Evolutionary conservation across 2,113 vertebrate species (phyloP).

Genomic region (Notarius lentiginosus): DNA sequence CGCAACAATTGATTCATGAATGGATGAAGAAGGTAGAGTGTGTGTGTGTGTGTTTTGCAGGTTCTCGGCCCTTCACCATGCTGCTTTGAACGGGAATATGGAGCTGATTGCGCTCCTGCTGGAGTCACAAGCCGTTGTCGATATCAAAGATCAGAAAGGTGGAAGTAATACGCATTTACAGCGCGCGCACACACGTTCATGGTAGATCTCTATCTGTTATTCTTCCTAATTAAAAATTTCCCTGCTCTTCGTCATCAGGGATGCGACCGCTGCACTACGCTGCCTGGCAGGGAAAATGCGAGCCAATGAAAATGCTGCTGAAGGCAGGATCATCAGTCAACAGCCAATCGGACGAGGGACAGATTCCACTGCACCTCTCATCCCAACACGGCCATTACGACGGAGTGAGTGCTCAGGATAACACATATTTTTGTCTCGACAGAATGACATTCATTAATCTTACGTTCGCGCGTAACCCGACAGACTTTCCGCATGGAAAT

Average conservation of each 20-base stretch:
- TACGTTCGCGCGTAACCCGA: background rate
- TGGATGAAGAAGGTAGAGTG: constrained; percentile 2
- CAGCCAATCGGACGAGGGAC: constrained; percentile 90
- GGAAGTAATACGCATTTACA: constrained; percentile 5
- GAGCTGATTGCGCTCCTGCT: constrained; percentile 91
- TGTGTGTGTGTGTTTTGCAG: constrained; percentile 67
- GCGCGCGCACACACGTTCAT: constrained; percentile 8
- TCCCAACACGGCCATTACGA: constrained; percentile 97
- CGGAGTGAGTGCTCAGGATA: constrained; percentile 76
- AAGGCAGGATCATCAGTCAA: constrained; percentile 94
- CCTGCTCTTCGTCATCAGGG: constrained; percentile 67
- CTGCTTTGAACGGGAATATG: constrained; percentile 92
- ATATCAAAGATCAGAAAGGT: constrained; percentile 98
- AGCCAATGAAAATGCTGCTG: constrained; percentile 97
- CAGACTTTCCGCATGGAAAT: background rate
- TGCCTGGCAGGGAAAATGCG: constrained; percentile 96
- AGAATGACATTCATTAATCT: background rate
- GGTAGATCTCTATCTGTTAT: background rate
- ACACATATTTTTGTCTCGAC: background rate
- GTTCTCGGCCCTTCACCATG: constrained; percentile 92
- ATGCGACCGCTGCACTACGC: constrained; percentile 97
- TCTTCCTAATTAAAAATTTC: background rate
- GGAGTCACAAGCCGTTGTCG: constrained; percentile 92
- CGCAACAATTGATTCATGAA: constrained; percentile 15
- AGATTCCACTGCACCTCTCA: constrained; percentile 94